phyloP scores from a whole-genome alignment of 2,113 vertebrate genomes.

The Gobio gobio region DNA sequence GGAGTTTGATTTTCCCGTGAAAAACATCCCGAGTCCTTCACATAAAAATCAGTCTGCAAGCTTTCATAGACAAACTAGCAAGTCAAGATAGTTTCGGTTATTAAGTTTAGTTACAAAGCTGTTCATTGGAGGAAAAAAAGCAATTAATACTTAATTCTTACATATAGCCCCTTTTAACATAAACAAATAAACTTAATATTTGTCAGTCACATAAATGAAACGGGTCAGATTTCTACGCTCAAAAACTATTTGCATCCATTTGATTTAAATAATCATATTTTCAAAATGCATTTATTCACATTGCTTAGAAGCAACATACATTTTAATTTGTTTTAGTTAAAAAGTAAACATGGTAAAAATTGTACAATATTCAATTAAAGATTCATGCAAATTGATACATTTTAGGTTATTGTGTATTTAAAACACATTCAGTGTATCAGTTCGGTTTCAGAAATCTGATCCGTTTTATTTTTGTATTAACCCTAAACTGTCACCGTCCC shows the following conservation, averaged over 20 bases:
- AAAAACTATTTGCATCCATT: neutral
- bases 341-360: neutral
- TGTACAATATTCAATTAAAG: neutral
- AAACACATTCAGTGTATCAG: neutral
- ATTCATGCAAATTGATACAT: no score
- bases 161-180: no score
- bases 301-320: neutral
- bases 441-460: neutral
- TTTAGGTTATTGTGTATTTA: neutral
- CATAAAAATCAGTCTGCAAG: no score
- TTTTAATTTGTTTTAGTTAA: neutral
- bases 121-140: no score
- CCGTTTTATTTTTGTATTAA: neutral
- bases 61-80: no score
- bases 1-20: no score
- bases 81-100: no score
- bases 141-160: no score
- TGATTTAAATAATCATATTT: neutral
- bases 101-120: no score
- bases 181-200: neutral
- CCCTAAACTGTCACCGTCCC: no score
- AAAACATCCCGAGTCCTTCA: no score
- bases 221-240: neutral
- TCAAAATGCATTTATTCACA: neutral
- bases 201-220: neutral